Evolutionary conservation across 2,797 vertebrate species (phyloP).

Genomic region (Tarsius wallacei): DNA sequence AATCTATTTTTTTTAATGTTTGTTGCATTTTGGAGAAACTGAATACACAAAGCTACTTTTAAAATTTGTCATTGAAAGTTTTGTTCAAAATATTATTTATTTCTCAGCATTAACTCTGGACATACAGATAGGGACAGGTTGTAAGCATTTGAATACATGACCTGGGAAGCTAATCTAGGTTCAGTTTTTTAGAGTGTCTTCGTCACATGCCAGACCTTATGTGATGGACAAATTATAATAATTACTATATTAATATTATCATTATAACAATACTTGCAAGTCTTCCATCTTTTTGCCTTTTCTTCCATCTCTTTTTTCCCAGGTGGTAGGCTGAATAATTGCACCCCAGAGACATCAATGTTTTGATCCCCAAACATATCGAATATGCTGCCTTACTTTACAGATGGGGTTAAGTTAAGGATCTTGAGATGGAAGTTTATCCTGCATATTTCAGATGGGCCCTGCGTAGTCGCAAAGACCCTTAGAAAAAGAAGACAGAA

Average conservation of each 20-base stretch:
- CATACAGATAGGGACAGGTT: neutral
- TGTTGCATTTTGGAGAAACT: conserved; percentile 19
- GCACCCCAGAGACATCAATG: neutral
- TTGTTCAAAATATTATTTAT: neutral
- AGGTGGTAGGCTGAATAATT: neutral
- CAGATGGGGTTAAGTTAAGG: neutral
- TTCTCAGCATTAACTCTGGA: neutral
- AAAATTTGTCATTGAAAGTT: neutral
- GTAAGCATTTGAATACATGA: neutral
- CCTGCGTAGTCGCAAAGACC: fast-evolving
- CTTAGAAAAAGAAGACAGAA: neutral
- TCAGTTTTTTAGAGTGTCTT: neutral
- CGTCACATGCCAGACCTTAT: neutral
- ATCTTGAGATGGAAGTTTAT: neutral
- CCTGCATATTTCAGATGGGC: neutral
- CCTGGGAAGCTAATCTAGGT: neutral
- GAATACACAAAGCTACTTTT: neutral
- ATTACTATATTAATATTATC: neutral
- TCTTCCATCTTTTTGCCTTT: neutral
- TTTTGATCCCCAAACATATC: neutral
- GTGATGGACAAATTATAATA: neutral
- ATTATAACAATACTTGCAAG: neutral
- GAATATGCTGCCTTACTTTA: neutral
- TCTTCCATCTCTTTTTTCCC: neutral
- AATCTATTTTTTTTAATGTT: neutral